Percentiles rank a stretch among this genome's conserved stretches.
Conservation (phyloP, 2,888 invertebrate genomes). For the Physocephala rufipes region DNA sequence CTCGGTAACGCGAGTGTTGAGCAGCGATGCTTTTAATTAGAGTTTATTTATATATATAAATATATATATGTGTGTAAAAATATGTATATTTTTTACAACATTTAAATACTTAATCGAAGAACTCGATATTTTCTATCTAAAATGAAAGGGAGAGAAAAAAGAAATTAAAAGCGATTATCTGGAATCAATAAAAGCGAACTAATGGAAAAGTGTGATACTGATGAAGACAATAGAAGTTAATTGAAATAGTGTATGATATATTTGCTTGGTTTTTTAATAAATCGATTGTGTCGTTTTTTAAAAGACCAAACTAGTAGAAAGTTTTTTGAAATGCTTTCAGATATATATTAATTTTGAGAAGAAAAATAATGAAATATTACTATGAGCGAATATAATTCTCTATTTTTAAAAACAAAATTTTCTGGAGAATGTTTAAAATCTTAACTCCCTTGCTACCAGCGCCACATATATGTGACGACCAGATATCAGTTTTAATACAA, state of each 20-base stretch:
- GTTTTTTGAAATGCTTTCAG: too few relatives aligned
- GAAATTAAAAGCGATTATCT: slow-evolving; percentile 40
- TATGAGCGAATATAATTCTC: too few relatives aligned
- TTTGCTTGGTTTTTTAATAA: slow-evolving; percentile 1
- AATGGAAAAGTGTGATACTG: neutral
- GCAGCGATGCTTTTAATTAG: neutral
- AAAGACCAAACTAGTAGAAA: neutral
- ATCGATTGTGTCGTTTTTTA: slow-evolving; percentile 10
- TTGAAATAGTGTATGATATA: slow-evolving; percentile 23
- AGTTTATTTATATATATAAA: neutral
- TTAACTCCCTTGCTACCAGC: too few relatives aligned
- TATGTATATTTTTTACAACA: slow-evolving; percentile 43
- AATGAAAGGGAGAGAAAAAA: slow-evolving; percentile 54
- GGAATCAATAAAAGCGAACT: slow-evolving; percentile 32
- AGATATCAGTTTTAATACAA: too few relatives aligned
- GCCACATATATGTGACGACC: too few relatives aligned
- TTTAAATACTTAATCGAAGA: slow-evolving; percentile 48
- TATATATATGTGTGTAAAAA: slow-evolving; percentile 29
- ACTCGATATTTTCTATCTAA: slow-evolving; percentile 62
- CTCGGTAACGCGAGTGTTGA: too few relatives aligned
- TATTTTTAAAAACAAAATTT: too few relatives aligned
- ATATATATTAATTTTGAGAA: too few relatives aligned
- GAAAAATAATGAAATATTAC: too few relatives aligned
- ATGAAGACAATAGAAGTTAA: slow-evolving; percentile 46
- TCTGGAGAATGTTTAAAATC: too few relatives aligned